These are phyloP conservation scores for Leptopilina drosophilae DNA, from an alignment of 2,888 invertebrate species.

Conservation along the genomic window DNA sequence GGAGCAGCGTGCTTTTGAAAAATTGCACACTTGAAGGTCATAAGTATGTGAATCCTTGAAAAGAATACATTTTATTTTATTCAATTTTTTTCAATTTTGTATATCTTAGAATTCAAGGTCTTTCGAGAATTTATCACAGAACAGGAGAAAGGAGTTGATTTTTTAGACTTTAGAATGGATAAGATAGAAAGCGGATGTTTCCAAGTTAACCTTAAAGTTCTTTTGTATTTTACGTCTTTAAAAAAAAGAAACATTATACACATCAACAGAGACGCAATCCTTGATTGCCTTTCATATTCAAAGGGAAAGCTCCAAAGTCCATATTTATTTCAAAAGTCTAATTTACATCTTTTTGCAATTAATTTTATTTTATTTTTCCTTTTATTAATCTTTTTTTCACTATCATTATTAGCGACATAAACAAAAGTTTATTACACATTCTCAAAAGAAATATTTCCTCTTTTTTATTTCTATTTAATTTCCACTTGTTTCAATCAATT, in stretches of 20 bases:
- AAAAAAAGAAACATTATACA: conserved; percentile 1
- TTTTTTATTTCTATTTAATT: too few species aligned
- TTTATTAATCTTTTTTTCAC: too few species aligned
- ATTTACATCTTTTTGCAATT: not conserved
- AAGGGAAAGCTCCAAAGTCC: conserved; percentile 7
- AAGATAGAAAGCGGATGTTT: conserved; percentile 35
- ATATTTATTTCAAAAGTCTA: not conserved
- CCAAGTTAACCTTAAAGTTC: not conserved
- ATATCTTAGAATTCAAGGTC: conserved; percentile 7
- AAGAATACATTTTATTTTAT: not conserved
- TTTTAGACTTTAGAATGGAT: not conserved
- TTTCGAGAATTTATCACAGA: not conserved
- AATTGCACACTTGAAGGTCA: conserved; percentile 1
- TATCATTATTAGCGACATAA: too few species aligned
- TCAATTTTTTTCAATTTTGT: not conserved
- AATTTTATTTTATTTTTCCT: not conserved
- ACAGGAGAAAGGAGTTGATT: conserved; percentile 23
- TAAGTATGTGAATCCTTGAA: not conserved
- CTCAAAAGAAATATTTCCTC: too few species aligned
- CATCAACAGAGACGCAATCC: not conserved
- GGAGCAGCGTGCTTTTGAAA: conserved; percentile 5
- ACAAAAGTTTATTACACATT: too few species aligned
- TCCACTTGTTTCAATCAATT: too few species aligned
- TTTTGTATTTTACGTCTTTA: not conserved
- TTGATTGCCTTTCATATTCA: not conserved